phyloP scores from a whole-genome alignment of 1,140 invertebrate species.

The Drosophila bocqueti region DNA sequence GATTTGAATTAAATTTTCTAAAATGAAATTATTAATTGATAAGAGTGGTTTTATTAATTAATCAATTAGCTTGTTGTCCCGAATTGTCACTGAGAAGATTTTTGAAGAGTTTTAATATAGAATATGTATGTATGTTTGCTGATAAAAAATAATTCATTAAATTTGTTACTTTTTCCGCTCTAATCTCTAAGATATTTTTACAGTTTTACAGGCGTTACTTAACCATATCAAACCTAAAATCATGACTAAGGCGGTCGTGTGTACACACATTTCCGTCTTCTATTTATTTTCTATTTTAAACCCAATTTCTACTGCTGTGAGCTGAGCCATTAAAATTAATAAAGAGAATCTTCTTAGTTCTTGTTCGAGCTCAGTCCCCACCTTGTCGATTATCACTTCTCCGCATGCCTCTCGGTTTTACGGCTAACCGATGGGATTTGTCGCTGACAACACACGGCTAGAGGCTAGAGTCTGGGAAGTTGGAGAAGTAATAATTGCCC shows the following conservation, averaged over 20 bases:
- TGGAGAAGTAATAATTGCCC: slow-evolving; percentile 58
- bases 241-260: too few species aligned
- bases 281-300: slow-evolving; percentile 40
- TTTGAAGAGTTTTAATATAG: not conserved
- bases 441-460: slow-evolving; percentile 47
- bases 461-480: slow-evolving; percentile 12
- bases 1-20: not conserved
- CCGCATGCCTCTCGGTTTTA: slow-evolving; percentile 66
- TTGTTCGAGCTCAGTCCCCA: slow-evolving; percentile 29
- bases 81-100: not conserved
- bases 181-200: too few species aligned
- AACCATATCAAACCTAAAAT: not conserved
- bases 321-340: slow-evolving; percentile 54
- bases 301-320: slow-evolving; percentile 25
- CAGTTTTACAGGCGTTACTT: too few species aligned
- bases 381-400: slow-evolving; percentile 64
- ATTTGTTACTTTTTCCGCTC: not conserved
- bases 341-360: slow-evolving; percentile 47
- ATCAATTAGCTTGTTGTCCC: not conserved
- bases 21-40: not conserved
- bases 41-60: not conserved
- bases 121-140: not conserved
- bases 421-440: slow-evolving; percentile 65
- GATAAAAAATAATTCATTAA: too few species aligned
- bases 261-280: not conserved